phyloP scores from a whole-genome alignment of 2,888 invertebrate species.

The Beris morrisii region DNA sequence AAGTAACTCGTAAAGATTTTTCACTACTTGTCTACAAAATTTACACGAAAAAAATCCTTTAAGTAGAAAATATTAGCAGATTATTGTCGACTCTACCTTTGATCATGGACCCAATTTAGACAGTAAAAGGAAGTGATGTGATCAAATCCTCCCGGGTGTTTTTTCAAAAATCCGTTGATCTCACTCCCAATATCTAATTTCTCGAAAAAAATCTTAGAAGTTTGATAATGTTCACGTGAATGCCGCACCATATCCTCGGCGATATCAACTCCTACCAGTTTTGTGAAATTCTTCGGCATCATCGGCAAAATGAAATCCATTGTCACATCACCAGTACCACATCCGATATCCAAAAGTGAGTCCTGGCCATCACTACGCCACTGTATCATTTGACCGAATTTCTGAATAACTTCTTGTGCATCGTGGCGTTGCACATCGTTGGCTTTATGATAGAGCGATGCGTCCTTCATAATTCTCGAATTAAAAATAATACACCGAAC shows the following conservation, averaged over 20 bases:
- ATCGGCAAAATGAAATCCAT: constrained; percentile 61
- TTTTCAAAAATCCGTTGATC: background rate
- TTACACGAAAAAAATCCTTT: background rate
- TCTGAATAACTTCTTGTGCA: constrained; percentile 63
- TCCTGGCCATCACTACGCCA: constrained; percentile 57
- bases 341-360: constrained; percentile 66
- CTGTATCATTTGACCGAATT: constrained; percentile 60
- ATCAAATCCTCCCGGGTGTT: constrained; percentile 37
- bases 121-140: constrained; percentile 78
- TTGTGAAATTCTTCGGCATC: constrained; percentile 58
- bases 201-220: constrained; percentile 56
- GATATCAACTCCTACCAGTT: constrained; percentile 65
- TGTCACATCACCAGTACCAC: constrained; percentile 68
- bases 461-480: constrained; percentile 58
- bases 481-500: too few relatives aligned
- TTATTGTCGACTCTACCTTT: background rate
- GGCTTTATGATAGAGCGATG: constrained; percentile 64
- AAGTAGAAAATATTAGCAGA: background rate
- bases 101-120: constrained; percentile 75
- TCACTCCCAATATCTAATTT: constrained; percentile 59
- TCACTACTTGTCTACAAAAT: constrained; percentile 62
- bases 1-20: constrained; percentile 67
- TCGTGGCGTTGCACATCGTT: constrained; percentile 67
- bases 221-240: constrained; percentile 59
- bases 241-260: constrained; percentile 67